Evolutionary conservation across 2,797 vertebrate species (phyloP), one percentile per base, ranked within the genome.

Genomic region (Chaunax sp.): DNA sequence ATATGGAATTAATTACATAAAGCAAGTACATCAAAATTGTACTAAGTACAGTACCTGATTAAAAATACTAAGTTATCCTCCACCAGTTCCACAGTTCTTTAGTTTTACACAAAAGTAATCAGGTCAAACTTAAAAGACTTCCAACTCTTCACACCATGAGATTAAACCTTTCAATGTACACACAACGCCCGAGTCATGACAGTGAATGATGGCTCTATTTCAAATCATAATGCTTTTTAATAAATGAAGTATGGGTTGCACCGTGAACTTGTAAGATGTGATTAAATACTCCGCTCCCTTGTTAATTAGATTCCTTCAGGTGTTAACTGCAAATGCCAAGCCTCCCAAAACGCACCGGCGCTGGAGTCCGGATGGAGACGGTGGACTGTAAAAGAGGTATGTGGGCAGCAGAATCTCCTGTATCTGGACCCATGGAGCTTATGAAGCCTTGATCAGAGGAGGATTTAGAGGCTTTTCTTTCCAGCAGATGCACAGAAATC

Each of bases 281-380:
- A 92, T 91, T 86, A 90, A 89, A 88, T 78, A 78, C 78, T 70
- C 66, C 4, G 35, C 25, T 61, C 83, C 69, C 66, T 66, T 53
- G 64, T 86, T 92, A 91, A 91, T 92, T 88, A 88, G 81, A 90
- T 89, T 89, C 84, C 84, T 80, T 89, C 87, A 89, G 89, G 86
- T 87, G 84, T 84, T 87, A 82, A 82, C 83, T 60, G 77, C 68
- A 86, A 89, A 91, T 85, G 85, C 84, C 86, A 84, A 85, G 69
- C 57, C 65, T 78, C 52, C 71, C 68, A 46, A 83, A 79, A 80
- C 2, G 30, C 73, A 47, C 16, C 3, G 50, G 64, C 59, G 14
- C 66, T n/a, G 67, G 64, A 72, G 75, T 67, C 61, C 75, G 68
- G 71, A 33, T 0, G 23, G 30, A 80, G 67, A 78, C n/a, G n/a